phyloP scores from a whole-genome alignment of 2,797 vertebrate genomes.

The Labroides dimidiatus region DNA sequence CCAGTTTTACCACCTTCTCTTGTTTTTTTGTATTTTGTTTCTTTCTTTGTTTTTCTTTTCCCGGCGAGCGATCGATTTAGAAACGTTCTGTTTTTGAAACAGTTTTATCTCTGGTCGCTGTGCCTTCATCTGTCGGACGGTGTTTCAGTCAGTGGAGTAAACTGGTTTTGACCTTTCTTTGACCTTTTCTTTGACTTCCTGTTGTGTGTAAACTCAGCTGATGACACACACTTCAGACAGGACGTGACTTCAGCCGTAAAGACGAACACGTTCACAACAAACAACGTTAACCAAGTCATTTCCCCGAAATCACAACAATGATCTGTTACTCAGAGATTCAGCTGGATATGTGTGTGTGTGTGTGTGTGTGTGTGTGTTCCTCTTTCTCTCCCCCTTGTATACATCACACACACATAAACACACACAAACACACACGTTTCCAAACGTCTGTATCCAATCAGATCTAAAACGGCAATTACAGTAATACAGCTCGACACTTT shows the following conservation, averaged over 20 bases:
- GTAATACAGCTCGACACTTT: constrained; percentile 56
- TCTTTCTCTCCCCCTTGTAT: too few species aligned
- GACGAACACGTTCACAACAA: constrained; percentile 14
- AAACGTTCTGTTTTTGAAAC: too few species aligned
- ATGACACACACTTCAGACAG: background rate
- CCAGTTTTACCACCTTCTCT: too few species aligned
- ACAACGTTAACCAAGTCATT: constrained; percentile 8
- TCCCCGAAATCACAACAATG: constrained; percentile 51
- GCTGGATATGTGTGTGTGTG: constrained; percentile 6
- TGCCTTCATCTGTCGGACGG: too few species aligned
- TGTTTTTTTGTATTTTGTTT: too few species aligned
- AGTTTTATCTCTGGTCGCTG: too few species aligned
- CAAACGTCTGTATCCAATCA: constrained; percentile 61
- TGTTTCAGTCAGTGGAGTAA: too few species aligned
- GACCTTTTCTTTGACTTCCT: background rate
- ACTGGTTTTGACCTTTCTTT: background rate
- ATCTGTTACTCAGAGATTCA: constrained; percentile 50
- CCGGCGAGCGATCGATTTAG: too few species aligned
- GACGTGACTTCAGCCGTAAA: background rate
- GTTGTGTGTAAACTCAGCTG: constrained; percentile 10
- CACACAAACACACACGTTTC: constrained; percentile 8
- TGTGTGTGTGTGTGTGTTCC: too few species aligned
- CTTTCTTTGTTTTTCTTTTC: too few species aligned
- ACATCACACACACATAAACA: constrained; percentile 3
- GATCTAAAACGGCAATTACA: constrained; percentile 64